phyloP scores from a whole-genome alignment of 35 echinoderm and acorn worm species.

The Hemicentrotus pulcherrimus region DNA sequence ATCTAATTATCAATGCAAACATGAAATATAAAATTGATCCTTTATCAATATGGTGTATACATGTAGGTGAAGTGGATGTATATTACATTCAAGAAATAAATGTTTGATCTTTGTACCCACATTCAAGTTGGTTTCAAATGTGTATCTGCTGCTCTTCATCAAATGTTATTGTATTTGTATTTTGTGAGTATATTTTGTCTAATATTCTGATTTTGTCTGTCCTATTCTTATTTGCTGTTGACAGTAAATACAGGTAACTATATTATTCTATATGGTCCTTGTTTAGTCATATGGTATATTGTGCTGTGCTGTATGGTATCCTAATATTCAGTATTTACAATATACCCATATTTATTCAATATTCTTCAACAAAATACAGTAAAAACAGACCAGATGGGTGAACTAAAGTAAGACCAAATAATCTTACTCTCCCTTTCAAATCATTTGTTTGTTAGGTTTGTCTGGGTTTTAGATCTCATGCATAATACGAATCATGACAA shows the following conservation, averaged over 20 bases:
- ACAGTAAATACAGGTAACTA: constrained; percentile 13
- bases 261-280: background rate
- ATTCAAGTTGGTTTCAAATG: background rate
- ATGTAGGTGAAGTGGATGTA: no score
- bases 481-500: no score
- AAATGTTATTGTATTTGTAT: background rate
- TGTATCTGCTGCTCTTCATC: background rate
- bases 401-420: background rate
- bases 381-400: background rate
- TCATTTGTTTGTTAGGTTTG: no score
- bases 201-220: background rate
- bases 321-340: background rate
- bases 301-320: background rate
- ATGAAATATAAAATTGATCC: no score
- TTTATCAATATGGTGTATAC: no score
- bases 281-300: background rate
- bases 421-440: no score
- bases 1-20: no score
- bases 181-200: background rate
- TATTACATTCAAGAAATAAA: no score
- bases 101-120: no score
- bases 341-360: background rate
- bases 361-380: background rate
- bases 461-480: no score
- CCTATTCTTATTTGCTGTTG: background rate